Conservation (phyloP, 2,113 vertebrate genomes). For the Butastur rufipennis region DNA sequence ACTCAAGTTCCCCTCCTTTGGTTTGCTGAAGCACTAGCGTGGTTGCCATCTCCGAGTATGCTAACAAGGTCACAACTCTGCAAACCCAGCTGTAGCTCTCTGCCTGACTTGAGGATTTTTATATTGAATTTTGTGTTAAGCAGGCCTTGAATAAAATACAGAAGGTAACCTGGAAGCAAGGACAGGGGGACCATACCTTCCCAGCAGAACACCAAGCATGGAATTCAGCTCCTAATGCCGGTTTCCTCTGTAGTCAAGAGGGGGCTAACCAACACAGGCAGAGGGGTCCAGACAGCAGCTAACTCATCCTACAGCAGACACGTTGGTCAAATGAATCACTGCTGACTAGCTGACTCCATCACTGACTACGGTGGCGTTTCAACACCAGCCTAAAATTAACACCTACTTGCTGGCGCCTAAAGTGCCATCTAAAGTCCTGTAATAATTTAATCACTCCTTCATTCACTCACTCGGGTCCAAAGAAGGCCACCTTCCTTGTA, state of each 20-base stretch:
- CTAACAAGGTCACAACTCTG: background rate
- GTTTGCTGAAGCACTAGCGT: rapidly evolving
- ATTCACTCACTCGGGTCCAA: background rate
- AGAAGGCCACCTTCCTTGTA: background rate
- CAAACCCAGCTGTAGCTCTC: background rate
- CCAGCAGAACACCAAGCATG: background rate
- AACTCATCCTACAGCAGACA: background rate
- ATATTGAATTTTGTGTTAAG: background rate
- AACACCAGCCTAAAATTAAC: background rate
- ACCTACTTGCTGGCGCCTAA: background rate
- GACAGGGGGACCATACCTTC: background rate
- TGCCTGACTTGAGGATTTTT: background rate
- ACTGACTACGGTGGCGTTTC: background rate
- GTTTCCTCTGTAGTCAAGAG: background rate
- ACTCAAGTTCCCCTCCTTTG: background rate
- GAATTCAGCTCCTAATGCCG: background rate
- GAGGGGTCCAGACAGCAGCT: background rate
- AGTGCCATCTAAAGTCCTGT: background rate
- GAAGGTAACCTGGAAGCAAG: background rate
- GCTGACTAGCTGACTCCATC: background rate
- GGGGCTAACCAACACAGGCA: background rate
- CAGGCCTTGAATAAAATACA: background rate
- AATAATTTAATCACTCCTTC: background rate
- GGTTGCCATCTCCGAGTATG: rapidly evolving
- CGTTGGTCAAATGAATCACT: background rate